Base-by-base conservation (phyloP, 2,888 invertebrate species). In the Auanema sp. region DNA sequence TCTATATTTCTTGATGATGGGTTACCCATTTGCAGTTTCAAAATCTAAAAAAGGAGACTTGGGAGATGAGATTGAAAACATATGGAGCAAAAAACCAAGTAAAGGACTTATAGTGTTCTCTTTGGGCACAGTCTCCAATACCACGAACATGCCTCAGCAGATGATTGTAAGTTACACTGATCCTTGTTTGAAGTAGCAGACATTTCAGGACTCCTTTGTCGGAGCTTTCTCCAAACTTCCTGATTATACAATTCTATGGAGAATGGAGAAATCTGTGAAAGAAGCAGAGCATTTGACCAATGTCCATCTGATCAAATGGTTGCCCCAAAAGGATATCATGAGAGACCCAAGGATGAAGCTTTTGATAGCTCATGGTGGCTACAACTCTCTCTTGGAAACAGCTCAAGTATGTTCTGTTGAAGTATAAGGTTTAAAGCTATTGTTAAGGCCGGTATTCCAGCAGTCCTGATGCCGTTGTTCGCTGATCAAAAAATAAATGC, bases 401-500 rank as follows among this genome's bases (percentile, higher is more conserved):
- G 72, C 82, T 8, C 75, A 80, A 58, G 64, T 58, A n/a, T 11
- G 14, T 21, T 41, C 3, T 18, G 14, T n/a, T 18, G n/a, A 12
- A 21, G 10, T 24, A 49, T 4, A 33, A 47, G 21, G 23, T 1
- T 23, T 12, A 40, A 42, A 25, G 14, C 2, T 54, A 5, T 1
- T 49, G 6, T 43, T 23, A 60, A 70, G 59, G 79, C 80, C 10
- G 81, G 81, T 11, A 70, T 81, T 42, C 81, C 81, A 0, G 76
- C 79, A 8, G 77, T 82, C 2, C 55, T 83, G 16, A 79, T 81
- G 79, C 81, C 81, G 1, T 68, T 81, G 11, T 81, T 81, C 57
- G 81, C 81, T 24, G 81, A 81, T 64, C 81, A 81, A 55, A 79
- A 78, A 60, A 81, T 81, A 54, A 81, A 81, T 60, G 79, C 80